A percentile compares a stretch with the other conserved stretches of the same genome.
These are phyloP conservation scores for Melipona quadrifasciata DNA, from an alignment of 1,140 invertebrate genomes.

Conservation along the genomic window DNA sequence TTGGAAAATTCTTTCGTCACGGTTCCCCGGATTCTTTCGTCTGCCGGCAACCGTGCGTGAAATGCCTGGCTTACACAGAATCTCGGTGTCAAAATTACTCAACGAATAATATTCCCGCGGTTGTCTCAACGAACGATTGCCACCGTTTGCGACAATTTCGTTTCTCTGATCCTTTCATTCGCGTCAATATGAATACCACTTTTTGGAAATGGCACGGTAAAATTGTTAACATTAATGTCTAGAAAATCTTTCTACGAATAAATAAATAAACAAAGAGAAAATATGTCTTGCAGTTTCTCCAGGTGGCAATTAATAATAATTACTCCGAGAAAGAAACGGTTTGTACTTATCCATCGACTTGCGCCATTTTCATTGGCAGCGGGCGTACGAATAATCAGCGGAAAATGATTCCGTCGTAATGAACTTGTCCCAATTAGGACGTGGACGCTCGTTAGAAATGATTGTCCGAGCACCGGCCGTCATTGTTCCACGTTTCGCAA, in stretches of 20 bases:
- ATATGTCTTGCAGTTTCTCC: too few relatives aligned
- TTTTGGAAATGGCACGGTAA: too few relatives aligned
- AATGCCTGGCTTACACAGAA: conserved; percentile 51
- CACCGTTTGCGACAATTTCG: not conserved
- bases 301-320: too few relatives aligned
- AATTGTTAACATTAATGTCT: too few relatives aligned
- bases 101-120: conserved; percentile 35
- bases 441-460: conserved; percentile 33
- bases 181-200: too few relatives aligned
- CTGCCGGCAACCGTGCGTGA: conserved; percentile 35
- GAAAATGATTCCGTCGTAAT: conserved; percentile 28
- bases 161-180: not conserved
- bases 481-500: conserved; percentile 37
- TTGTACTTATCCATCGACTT: not conserved
- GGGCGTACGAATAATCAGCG: not conserved
- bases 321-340: too few relatives aligned
- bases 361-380: not conserved
- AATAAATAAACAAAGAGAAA: too few relatives aligned
- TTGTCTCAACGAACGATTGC: conserved; percentile 14
- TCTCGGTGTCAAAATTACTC: conserved; percentile 42
- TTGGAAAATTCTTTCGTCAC: conserved; percentile 25
- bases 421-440: conserved; percentile 51
- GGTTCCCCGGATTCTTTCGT: conserved; percentile 30
- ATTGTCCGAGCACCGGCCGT: conserved; percentile 20
- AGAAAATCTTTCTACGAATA: too few relatives aligned